These are phyloP conservation scores for Asobara japonica DNA, from an alignment of 1,140 invertebrate genomes.

Conservation along the genomic window DNA sequence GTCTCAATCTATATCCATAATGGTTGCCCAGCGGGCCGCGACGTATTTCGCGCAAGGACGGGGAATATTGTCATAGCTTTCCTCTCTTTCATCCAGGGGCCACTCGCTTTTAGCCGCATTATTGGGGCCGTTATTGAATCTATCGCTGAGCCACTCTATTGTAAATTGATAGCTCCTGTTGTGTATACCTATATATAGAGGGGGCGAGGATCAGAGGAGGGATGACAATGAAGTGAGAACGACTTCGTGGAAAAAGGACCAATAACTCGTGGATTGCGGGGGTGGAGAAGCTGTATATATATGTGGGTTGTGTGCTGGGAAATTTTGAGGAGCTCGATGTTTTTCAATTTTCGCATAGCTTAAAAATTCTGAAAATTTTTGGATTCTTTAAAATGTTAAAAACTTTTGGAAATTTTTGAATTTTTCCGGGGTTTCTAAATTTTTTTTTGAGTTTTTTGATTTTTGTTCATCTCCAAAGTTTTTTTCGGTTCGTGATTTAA, in stretches of 20 bases:
- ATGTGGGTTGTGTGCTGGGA: too few species aligned
- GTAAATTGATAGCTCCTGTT: conserved; percentile 25
- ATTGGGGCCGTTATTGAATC: conserved; percentile 27
- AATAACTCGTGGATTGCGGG: neutral
- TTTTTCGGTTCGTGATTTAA: too few species aligned
- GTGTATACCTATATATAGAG: neutral
- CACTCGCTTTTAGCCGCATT: conserved; percentile 1
- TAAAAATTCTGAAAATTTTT: too few species aligned
- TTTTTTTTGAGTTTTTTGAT: too few species aligned
- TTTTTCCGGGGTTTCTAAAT: too few species aligned
- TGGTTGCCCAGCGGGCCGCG: neutral
- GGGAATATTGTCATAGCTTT: neutral
- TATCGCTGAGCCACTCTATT: conserved; percentile 25
- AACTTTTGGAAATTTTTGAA: too few species aligned
- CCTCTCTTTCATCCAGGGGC: conserved; percentile 1
- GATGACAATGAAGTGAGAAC: neutral
- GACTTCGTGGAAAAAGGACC: neutral
- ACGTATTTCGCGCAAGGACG: neutral
- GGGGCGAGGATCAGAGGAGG: neutral
- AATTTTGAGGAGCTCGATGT: too few species aligned
- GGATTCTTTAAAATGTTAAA: too few species aligned
- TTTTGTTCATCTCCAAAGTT: too few species aligned
- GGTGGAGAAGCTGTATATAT: too few species aligned
- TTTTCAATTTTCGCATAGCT: too few species aligned
- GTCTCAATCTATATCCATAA: neutral